Conservation (phyloP, 1,140 invertebrate species). For the Potamilus streckersoni region DNA sequence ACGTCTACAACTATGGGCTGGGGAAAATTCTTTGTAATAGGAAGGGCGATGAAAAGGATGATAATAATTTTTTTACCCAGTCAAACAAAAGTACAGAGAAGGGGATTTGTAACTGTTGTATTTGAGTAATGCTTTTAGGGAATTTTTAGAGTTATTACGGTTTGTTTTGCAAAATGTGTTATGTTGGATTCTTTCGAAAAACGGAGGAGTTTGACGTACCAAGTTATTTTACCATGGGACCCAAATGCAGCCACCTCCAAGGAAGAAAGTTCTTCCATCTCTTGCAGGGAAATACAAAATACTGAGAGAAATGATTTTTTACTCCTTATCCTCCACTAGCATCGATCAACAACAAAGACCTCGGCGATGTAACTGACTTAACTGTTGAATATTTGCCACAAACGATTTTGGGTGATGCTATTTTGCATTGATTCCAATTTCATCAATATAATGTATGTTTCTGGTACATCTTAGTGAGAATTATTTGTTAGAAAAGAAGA, state of each 20-base stretch:
- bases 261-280: not conserved
- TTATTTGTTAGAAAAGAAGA: slow-evolving; percentile 19
- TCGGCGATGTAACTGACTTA: not conserved
- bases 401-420: slow-evolving; percentile 6
- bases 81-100: slow-evolving; percentile 12
- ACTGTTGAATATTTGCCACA: not conserved
- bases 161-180: slow-evolving; percentile 13
- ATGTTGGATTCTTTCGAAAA: slow-evolving; percentile 16
- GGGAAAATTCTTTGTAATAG: slow-evolving; percentile 37
- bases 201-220: slow-evolving; percentile 17
- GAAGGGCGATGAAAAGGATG: slow-evolving; percentile 37
- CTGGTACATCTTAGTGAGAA: slow-evolving; percentile 18
- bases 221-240: slow-evolving; percentile 2
- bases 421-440: slow-evolving; percentile 11
- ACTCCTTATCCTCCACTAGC: slow-evolving; percentile 16
- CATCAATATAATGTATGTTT: slow-evolving; percentile 27
- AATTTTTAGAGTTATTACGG: slow-evolving; percentile 19
- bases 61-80: slow-evolving; percentile 26
- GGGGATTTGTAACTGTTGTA: slow-evolving; percentile 64
- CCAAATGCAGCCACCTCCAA: slow-evolving; percentile 4
- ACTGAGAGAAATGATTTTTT: slow-evolving; percentile 14
- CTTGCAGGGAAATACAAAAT: slow-evolving; percentile 24
- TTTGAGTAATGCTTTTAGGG: slow-evolving; percentile 61
- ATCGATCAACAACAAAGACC: slow-evolving; percentile 23
- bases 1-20: slow-evolving; percentile 36